Evolutionary conservation across 2,113 vertebrate species (phyloP).

Genomic region (Cebidichthys violaceus): DNA sequence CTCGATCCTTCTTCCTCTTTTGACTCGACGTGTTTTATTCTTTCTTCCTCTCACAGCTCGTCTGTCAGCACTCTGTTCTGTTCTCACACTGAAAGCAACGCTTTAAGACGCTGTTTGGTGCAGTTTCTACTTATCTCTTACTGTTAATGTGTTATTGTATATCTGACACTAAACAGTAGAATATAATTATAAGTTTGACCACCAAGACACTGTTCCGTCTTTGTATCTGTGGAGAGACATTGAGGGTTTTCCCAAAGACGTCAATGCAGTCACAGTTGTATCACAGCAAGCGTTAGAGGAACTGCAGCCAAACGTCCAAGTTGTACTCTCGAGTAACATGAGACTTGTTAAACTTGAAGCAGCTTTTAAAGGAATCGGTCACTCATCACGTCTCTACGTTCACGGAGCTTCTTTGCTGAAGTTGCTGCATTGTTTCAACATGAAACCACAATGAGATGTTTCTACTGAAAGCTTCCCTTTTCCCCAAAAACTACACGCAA

Average conservation of each 20-base stretch:
- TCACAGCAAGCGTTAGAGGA: not conserved
- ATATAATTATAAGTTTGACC: too few species aligned
- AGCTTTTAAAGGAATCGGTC: not conserved
- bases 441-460: slow-evolving; percentile 34
- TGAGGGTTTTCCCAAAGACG: not conserved
- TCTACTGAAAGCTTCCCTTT: slow-evolving; percentile 54
- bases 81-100: not conserved
- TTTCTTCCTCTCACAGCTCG: slow-evolving; percentile 16
- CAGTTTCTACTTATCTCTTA: not conserved
- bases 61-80: not conserved
- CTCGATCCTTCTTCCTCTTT: slow-evolving; percentile 52
- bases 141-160: too few species aligned
- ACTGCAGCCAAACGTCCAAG: not conserved
- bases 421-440: slow-evolving; percentile 50
- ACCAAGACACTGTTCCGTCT: too few species aligned
- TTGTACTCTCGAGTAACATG: not conserved
- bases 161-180: too few species aligned
- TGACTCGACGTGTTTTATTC: not conserved
- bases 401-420: not conserved
- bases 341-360: not conserved
- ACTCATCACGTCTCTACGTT: not conserved
- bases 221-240: not conserved
- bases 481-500: not conserved
- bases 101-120: too few species aligned
- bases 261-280: not conserved